These are phyloP conservation scores for Pachyseris speciosa DNA, from an alignment of 64 coral and sea anemone genomes.

Conservation along the genomic window DNA sequence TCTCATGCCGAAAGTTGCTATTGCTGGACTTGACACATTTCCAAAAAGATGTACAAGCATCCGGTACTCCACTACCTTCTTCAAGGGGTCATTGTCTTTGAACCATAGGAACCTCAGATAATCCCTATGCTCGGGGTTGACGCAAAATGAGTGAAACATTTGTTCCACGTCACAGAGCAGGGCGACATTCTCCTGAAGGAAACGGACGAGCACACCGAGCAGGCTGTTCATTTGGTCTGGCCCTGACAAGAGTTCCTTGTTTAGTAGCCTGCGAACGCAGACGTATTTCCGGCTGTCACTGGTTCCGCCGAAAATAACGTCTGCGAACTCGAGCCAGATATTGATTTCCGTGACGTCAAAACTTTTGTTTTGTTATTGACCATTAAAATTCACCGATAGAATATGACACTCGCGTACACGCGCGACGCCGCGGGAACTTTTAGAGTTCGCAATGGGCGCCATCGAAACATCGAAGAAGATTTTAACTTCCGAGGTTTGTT, in stretches of 20 bases:
- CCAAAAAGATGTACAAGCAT: background rate
- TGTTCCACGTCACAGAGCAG: constrained; percentile 43
- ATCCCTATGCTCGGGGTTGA: background rate
- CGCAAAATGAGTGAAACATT: constrained; percentile 45
- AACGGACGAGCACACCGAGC: constrained; percentile 32
- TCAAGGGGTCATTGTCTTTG: background rate
- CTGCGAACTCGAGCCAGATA: no score
- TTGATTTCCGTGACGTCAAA: no score
- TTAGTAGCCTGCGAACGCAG: no score
- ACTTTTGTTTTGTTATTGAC: no score
- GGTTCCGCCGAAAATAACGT: no score
- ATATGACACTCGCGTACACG: no score
- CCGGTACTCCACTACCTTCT: background rate
- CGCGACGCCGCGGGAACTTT: no score
- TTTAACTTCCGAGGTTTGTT: no score
- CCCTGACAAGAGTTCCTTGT: background rate
- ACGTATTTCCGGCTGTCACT: no score
- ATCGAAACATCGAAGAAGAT: no score
- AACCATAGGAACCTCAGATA: constrained; percentile 4
- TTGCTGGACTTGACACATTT: background rate
- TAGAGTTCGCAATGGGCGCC: no score
- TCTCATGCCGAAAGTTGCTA: background rate
- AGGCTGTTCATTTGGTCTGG: constrained; percentile 50
- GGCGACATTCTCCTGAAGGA: constrained; percentile 5
- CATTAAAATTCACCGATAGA: no score